A percentile compares a stretch with the other conserved stretches of the same genome.
These are phyloP conservation scores for Acromyrmex heyeri DNA, from an alignment of 1,140 invertebrate species.

Conservation along the genomic window DNA sequence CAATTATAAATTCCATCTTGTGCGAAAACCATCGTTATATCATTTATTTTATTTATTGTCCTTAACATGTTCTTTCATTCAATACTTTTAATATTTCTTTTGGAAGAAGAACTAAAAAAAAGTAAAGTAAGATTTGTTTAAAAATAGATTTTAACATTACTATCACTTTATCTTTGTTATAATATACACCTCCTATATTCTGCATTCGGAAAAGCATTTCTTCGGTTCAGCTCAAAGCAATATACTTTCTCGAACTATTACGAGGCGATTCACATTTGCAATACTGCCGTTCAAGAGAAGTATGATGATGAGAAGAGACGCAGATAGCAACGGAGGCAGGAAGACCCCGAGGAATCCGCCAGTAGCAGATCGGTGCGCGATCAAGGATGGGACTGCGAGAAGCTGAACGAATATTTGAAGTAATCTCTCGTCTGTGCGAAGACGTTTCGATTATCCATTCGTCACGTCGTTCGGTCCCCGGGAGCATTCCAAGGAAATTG, in stretches of 20 bases:
- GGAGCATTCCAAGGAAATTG: constrained; percentile 54
- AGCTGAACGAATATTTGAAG: constrained; percentile 91
- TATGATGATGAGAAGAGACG: constrained; percentile 89
- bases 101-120: background rate
- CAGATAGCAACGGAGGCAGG: constrained; percentile 59
- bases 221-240: constrained; percentile 96
- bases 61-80: background rate
- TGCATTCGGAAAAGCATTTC: constrained; percentile 91
- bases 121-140: background rate
- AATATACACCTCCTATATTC: background rate
- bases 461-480: constrained; percentile 32
- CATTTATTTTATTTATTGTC: background rate
- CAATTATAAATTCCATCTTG: background rate
- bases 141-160: background rate
- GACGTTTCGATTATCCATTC: constrained; percentile 68
- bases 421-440: constrained; percentile 72
- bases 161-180: background rate
- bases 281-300: constrained; percentile 95
- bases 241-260: constrained; percentile 94
- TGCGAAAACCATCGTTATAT: background rate
- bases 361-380: constrained; percentile 90
- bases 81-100: background rate
- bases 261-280: constrained; percentile 96
- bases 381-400: constrained; percentile 95
- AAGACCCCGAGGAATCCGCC: constrained; percentile 81